Evolutionary conservation across 2,888 invertebrate species (phyloP).

Genomic region (Erpobdella octoculata): DNA sequence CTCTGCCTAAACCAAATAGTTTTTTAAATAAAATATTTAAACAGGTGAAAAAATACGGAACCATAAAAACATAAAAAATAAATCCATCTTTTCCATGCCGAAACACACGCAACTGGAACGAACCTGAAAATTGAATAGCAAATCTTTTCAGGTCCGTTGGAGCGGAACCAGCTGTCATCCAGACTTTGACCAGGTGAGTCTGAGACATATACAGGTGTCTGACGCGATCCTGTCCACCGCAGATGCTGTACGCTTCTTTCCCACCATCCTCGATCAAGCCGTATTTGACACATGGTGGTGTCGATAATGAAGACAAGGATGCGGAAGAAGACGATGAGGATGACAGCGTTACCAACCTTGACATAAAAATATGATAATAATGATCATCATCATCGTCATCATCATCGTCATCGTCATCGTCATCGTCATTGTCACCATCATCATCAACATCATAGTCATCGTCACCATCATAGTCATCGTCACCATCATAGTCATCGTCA

Average conservation of each 20-base stretch:
- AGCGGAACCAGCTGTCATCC: slow-evolving; percentile 32
- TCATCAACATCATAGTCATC: background rate
- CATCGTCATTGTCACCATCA: background rate
- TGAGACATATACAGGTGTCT: slow-evolving; percentile 24
- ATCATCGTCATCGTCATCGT: slow-evolving; percentile 8
- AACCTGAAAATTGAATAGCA: slow-evolving; percentile 29
- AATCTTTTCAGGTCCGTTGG: slow-evolving; percentile 31
- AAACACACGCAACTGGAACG: no score
- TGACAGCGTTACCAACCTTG: background rate
- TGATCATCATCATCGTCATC: slow-evolving; percentile 11
- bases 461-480: background rate
- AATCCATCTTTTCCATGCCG: no score
- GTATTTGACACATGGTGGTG: slow-evolving; percentile 24
- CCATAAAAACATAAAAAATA: no score
- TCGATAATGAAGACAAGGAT: slow-evolving; percentile 3
- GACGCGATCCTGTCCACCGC: slow-evolving; percentile 20
- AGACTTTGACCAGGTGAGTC: slow-evolving; percentile 25
- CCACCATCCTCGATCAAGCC: slow-evolving; percentile 29
- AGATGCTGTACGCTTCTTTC: slow-evolving; percentile 13
- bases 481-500: no score
- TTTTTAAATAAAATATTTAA: no score
- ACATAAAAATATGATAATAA: background rate
- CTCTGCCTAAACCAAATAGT: no score
- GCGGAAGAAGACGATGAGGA: background rate
- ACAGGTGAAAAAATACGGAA: no score